Conservation (phyloP, 2,113 vertebrate genomes). For the Myotis lucifugus region DNA sequence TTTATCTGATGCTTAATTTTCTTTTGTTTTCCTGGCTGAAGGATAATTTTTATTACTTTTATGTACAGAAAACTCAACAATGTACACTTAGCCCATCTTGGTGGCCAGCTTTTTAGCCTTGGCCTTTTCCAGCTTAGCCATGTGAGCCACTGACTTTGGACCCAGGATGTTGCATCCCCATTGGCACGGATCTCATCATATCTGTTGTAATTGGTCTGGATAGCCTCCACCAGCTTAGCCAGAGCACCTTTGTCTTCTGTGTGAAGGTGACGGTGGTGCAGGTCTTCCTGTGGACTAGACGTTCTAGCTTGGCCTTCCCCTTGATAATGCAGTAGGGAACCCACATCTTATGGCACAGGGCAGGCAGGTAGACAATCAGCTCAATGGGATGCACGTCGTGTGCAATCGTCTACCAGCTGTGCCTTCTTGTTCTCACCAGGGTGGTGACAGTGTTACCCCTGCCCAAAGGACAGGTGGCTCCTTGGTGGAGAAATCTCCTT, state of each 20-base stretch:
- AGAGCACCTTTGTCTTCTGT: not conserved
- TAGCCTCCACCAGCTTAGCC: not conserved
- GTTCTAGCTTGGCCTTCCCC: not conserved
- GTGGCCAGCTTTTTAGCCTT: not conserved
- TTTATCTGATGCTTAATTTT: slow-evolving; percentile 40
- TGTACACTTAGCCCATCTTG: not conserved
- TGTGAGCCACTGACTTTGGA: not conserved
- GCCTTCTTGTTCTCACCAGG: not conserved
- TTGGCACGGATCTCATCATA: not conserved
- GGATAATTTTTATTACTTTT: not conserved
- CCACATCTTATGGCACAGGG: not conserved
- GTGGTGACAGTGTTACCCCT: not conserved
- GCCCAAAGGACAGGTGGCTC: not conserved
- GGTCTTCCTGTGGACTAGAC: not conserved
- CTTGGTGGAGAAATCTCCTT: not conserved
- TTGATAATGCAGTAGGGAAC: not conserved
- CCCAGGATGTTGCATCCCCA: not conserved
- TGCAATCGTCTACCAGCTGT: not conserved
- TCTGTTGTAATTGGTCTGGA: not conserved
- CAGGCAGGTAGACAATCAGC: not conserved
- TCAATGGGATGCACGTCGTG: not conserved
- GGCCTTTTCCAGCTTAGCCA: not conserved
- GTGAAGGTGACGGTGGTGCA: not conserved
- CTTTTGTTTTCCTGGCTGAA: not conserved
- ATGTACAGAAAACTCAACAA: not conserved